Evolutionary conservation across 2,888 invertebrate species (phyloP).

Genomic region (Tortricodes alternella): DNA sequence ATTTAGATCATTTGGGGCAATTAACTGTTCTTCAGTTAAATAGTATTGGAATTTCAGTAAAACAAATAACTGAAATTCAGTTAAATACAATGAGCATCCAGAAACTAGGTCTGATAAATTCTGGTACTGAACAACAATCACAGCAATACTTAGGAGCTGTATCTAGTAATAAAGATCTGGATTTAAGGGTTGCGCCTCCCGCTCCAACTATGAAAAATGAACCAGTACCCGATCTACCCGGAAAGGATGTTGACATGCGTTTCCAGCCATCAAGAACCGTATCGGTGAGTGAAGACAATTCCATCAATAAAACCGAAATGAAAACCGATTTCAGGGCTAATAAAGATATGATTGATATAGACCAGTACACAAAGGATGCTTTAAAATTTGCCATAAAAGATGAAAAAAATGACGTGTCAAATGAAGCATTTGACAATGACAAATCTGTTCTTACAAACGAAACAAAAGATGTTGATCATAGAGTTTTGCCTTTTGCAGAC

Average conservation of each 20-base stretch:
- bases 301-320: slow-evolving; percentile 37
- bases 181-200: slow-evolving; percentile 71
- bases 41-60: slow-evolving; percentile 82
- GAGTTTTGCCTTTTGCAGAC: slow-evolving; percentile 71
- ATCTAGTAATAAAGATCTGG: slow-evolving; percentile 66
- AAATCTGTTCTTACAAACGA: slow-evolving; percentile 55
- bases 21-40: slow-evolving; percentile 84
- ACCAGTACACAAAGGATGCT: slow-evolving; percentile 81
- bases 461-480: slow-evolving; percentile 76
- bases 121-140: slow-evolving; percentile 52
- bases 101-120: slow-evolving; percentile 76
- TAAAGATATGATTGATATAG: slow-evolving; percentile 77
- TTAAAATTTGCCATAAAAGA: slow-evolving; percentile 76
- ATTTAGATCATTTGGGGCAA: slow-evolving; percentile 84
- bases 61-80: slow-evolving; percentile 84
- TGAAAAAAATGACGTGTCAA: slow-evolving; percentile 74
- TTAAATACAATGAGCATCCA: slow-evolving; percentile 83
- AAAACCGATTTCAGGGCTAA: slow-evolving; percentile 51
- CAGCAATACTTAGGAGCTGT: slow-evolving; percentile 50
- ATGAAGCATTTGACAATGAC: slow-evolving; percentile 62
- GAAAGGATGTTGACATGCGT: slow-evolving; percentile 78
- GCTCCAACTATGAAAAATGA: slow-evolving; percentile 51
- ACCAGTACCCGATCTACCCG: slow-evolving; percentile 60
- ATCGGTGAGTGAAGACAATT: slow-evolving; percentile 46
- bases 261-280: slow-evolving; percentile 58